Base-by-base conservation (phyloP, 2,888 invertebrate species). In the Lymantria monacha region DNA sequence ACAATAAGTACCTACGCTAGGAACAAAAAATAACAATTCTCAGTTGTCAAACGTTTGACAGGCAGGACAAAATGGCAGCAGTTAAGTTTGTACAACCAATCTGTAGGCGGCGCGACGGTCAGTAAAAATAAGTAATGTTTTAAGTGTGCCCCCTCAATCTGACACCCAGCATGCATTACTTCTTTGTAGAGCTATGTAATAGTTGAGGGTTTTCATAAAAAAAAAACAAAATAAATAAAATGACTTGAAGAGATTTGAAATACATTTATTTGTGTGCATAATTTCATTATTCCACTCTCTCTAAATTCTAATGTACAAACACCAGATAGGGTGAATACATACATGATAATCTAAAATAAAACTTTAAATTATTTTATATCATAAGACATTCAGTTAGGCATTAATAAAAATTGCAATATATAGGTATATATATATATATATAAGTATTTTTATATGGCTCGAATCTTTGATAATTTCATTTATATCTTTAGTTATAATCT, bases 321-420 rank as follows among this genome's bases (percentile, higher is more conserved):
- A 83, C 83, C 81, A 70, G 83, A 77, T 72, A 75, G 76, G 80
- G 82, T 84, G 84, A 79, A 77, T 73, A 74, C 65, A 72, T 71
- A 76, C 64, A 69, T 63, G 69, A 70, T 70, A 70, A 69, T 73
- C 66, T 74, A 79, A 78, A 78, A 80, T 79, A 78, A 79, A 74
- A 75, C 72, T 63, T 75, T 70, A 74, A 70, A 72, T 74, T 70
- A 77, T 74, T 66, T 41, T 66, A 78, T 76, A 79, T 89, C 87
- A 88, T 90, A 89, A 88, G 89, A 89, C 87, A 87, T 87, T 86
- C 79, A 87, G 67, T 85, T 89, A 89, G 88, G 89, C 87, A 77
- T 81, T 74, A 76, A 69, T 75, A 77, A 66, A 78, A 63, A 77
- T 79, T 72, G 70, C 66, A 68, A 72, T 72, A 59, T 59, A 62